Conservation (phyloP, 2,888 invertebrate species). For the Aphidoletes aphidimyza region DNA sequence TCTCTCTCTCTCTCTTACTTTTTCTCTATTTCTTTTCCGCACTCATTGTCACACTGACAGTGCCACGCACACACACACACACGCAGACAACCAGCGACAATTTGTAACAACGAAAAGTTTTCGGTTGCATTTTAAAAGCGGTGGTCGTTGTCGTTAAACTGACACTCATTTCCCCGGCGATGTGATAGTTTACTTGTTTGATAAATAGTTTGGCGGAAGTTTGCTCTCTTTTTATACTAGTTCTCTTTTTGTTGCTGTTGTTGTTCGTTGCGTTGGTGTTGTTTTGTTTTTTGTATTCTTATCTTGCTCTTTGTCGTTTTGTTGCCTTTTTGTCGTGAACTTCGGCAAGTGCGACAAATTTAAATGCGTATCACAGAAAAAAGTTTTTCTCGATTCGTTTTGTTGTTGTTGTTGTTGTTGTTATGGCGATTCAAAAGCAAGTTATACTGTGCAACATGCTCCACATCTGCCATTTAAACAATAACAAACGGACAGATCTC, state of each 20-base stretch:
- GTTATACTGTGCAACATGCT: not conserved
- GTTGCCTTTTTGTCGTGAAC: not conserved
- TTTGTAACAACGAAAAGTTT: not conserved
- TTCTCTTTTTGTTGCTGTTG: not conserved
- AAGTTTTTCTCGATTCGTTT: not conserved
- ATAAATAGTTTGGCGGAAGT: conserved; percentile 44
- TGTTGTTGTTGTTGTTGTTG: not conserved
- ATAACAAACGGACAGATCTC: not conserved
- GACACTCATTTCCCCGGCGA: conserved; percentile 31
- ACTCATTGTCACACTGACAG: too few relatives aligned
- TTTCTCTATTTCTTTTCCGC: too few relatives aligned
- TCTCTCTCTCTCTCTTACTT: too few relatives aligned
- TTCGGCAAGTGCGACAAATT: conserved; percentile 14
- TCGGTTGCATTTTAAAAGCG: conserved; percentile 25
- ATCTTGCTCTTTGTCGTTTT: not conserved
- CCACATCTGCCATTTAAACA: not conserved
- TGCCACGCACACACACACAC: not conserved
- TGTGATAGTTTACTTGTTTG: conserved; percentile 40
- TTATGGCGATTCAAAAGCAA: not conserved
- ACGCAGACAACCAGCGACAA: not conserved
- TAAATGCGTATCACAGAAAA: conserved; percentile 1
- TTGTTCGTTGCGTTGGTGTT: not conserved
- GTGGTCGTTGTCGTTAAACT: conserved; percentile 41
- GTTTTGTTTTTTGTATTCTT: not conserved
- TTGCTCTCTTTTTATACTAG: not conserved